Evolutionary conservation across 2,113 vertebrate genomes (phyloP).

Genomic region (Physeter macrocephalus): DNA sequence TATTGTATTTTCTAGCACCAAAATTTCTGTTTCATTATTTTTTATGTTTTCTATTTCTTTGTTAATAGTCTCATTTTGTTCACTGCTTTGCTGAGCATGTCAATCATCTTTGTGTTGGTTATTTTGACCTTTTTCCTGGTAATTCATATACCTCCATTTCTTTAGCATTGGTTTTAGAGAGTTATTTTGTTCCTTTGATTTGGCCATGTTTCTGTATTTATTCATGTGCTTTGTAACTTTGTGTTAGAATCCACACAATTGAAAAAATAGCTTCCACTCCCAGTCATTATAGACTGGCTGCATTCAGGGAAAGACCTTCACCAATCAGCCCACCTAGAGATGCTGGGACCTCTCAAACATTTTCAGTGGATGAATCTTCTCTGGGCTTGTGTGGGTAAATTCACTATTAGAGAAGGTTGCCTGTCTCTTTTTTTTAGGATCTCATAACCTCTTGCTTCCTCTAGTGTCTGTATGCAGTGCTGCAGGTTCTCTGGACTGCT

Average conservation of each 20-base stretch:
- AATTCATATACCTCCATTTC: background rate
- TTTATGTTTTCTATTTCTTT: background rate
- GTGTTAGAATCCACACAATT: background rate
- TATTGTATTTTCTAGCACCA: background rate
- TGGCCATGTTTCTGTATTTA: background rate
- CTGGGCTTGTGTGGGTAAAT: background rate
- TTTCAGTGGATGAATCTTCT: background rate
- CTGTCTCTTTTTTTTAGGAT: background rate
- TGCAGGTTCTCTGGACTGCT: background rate
- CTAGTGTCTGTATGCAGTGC: background rate
- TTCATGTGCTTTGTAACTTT: background rate
- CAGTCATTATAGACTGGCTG: too few relatives aligned
- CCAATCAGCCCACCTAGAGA: background rate
- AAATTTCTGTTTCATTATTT: background rate
- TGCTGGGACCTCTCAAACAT: background rate
- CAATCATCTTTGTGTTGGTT: background rate
- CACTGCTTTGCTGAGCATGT: background rate
- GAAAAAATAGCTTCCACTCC: background rate
- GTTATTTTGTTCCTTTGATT: background rate
- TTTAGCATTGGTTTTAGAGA: background rate
- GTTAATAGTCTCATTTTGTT: background rate
- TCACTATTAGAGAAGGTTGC: background rate
- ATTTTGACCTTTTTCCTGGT: background rate
- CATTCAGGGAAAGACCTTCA: background rate
- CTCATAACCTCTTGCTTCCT: background rate